Base-by-base conservation (phyloP, 2,888 invertebrate genomes). In the Phlogophora meticulosa region DNA sequence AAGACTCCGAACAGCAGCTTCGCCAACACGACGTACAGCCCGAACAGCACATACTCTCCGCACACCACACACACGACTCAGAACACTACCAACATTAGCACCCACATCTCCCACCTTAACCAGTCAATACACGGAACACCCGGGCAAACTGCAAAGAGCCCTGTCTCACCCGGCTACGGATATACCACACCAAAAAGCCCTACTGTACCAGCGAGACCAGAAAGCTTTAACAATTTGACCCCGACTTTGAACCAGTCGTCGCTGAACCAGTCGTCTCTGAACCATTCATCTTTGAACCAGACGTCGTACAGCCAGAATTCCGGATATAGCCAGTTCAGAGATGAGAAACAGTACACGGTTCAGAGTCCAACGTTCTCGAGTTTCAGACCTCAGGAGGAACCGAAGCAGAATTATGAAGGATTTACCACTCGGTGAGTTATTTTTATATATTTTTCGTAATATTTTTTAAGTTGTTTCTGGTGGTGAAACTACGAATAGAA, bases 381-480 rank as follows among this genome's bases (percentile, higher is more conserved):
- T 81, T 95, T 95, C 79, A 76, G 95, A 55, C 94, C 96, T 0
- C 90, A 92, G 32, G 92, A 93, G 45, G 95, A 94, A 11, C 90
- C 90, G 24, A 94, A 94, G 48, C 95, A 95, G 82, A 96, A 94
- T 76, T 97, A 97, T 84, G 97, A 97, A 84, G 97, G 97, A 59
- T 97, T 96, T 84, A 97, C 97, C 15, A 96, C 97, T 59, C 96
- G 96, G 97, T 97, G 78, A 95, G 96, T 85, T 45, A 0, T 7
- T 28, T 20, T 38, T 38, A 0, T 7, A 1, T 7, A 9, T 28
- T 22, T 49, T 11, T n/a, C 15, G 7, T 24, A 7, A 5, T 0
- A 15, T 20, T 49, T 43, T 32, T 1, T n/a, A 0, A 9, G 46
- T 56, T n/a, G 15, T 28, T 53, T 60, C 58, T 78, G 78, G 56